Evolutionary conservation across 2,113 vertebrate species (phyloP).

Genomic region (Heteronetta atricapilla): DNA sequence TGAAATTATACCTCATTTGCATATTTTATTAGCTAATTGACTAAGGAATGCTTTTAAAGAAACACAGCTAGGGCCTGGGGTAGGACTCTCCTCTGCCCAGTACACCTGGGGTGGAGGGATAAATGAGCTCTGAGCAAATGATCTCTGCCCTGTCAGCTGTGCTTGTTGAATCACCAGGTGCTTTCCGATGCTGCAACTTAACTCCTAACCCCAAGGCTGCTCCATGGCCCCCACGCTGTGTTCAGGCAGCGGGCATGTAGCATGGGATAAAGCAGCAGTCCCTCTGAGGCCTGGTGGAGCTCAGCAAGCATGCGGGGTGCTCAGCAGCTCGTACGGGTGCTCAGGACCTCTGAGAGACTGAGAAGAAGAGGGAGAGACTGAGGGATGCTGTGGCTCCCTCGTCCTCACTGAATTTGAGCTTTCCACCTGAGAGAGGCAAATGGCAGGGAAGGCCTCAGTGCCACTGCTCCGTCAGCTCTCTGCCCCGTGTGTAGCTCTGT

Average conservation of each 20-base stretch:
- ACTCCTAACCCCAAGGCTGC: neutral
- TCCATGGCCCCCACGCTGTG: neutral
- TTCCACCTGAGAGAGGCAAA: neutral
- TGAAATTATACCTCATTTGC: conserved; percentile 7
- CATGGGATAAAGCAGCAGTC: rapidly evolving
- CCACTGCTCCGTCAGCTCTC: neutral
- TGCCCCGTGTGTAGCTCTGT: neutral
- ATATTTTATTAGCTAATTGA: neutral
- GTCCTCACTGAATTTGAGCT: too few relatives aligned
- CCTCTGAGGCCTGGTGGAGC: neutral
- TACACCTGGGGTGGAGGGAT: neutral
- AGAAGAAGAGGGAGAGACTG: too few relatives aligned
- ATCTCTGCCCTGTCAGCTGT: neutral
- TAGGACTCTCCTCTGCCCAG: neutral
- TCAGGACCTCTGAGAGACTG: too few relatives aligned
- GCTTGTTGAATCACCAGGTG: neutral
- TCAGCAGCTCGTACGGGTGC: too few relatives aligned
- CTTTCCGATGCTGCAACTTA: neutral
- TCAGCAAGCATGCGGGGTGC: too few relatives aligned
- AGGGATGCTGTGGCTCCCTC: too few relatives aligned
- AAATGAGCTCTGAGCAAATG: neutral
- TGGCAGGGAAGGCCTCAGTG: neutral
- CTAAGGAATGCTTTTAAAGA: neutral
- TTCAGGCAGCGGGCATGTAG: rapidly evolving
- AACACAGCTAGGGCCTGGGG: neutral